These are phyloP conservation scores for Danio kyathit DNA, from an alignment of 2,797 vertebrate genomes.

Conservation along the genomic window DNA sequence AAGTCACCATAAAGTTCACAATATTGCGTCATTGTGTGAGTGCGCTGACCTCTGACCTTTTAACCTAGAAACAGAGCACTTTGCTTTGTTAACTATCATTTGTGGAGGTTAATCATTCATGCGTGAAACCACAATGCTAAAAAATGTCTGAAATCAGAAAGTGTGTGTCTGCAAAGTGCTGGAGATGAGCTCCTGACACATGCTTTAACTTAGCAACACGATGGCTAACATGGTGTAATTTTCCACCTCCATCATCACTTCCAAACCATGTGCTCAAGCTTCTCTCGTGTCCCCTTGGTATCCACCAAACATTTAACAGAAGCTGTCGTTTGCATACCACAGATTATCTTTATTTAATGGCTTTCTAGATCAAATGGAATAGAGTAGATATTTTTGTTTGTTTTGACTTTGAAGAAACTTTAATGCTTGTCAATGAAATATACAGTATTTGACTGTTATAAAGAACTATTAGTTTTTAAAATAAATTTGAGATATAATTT, in stretches of 20 bases:
- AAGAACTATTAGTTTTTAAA: no score
- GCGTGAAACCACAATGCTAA: not conserved
- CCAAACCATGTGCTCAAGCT: constrained; percentile 27
- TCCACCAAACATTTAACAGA: constrained; percentile 10
- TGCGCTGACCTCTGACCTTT: constrained; percentile 29
- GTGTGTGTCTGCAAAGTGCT: not conserved
- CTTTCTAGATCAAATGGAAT: no score
- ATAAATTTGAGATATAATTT: no score
- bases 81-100: constrained; percentile 17
- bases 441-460: no score
- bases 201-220: constrained; percentile 24
- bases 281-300: constrained; percentile 20
- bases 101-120: constrained; percentile 6
- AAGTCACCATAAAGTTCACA: constrained; percentile 15
- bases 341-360: no score
- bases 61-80: constrained; percentile 27
- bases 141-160: not conserved
- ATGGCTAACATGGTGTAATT: constrained; percentile 36
- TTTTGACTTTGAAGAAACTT: no score
- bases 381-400: no score
- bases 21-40: constrained; percentile 8
- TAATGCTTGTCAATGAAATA: no score
- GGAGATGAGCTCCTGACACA: not conserved
- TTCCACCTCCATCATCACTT: constrained; percentile 50
- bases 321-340: not conserved